phyloP scores from a whole-genome alignment of 2,888 invertebrate species.

The Lampropteryx suffumata region DNA sequence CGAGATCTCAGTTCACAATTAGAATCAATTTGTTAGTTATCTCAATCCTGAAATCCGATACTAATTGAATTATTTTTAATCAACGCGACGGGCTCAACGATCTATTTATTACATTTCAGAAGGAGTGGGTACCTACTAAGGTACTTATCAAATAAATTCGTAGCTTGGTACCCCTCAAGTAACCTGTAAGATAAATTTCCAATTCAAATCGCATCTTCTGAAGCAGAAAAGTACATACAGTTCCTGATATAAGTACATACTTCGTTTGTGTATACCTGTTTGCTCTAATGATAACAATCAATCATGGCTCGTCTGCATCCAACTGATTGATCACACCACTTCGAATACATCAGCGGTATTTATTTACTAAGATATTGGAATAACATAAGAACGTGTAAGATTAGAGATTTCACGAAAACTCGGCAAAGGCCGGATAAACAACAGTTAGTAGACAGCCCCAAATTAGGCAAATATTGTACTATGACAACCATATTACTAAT shows the following conservation, averaged over 20 bases:
- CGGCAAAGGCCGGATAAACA: neutral
- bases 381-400: neutral
- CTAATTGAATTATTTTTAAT: too few species aligned
- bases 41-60: too few species aligned
- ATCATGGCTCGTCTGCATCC: neutral
- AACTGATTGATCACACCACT: conserved; percentile 7
- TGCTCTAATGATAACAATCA: conserved; percentile 6
- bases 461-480: too few species aligned
- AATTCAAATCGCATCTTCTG: neutral
- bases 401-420: conserved; percentile 4
- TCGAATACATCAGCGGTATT: conserved; percentile 2
- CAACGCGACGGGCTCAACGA: too few species aligned
- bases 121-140: too few species aligned
- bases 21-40: too few species aligned
- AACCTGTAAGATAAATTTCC: neutral
- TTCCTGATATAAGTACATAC: conserved; percentile 6
- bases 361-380: conserved; percentile 8
- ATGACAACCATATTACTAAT: too few species aligned
- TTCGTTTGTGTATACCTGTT: conserved; percentile 5
- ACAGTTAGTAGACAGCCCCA: too few species aligned
- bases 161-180: too few species aligned
- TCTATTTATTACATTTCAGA: too few species aligned
- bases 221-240: neutral
- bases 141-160: too few species aligned
- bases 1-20: too few species aligned